These are phyloP conservation scores for Aurelia coerulea DNA, from an alignment of 30 jellyfish, hydroid and myxozoan species.

Conservation along the genomic window DNA sequence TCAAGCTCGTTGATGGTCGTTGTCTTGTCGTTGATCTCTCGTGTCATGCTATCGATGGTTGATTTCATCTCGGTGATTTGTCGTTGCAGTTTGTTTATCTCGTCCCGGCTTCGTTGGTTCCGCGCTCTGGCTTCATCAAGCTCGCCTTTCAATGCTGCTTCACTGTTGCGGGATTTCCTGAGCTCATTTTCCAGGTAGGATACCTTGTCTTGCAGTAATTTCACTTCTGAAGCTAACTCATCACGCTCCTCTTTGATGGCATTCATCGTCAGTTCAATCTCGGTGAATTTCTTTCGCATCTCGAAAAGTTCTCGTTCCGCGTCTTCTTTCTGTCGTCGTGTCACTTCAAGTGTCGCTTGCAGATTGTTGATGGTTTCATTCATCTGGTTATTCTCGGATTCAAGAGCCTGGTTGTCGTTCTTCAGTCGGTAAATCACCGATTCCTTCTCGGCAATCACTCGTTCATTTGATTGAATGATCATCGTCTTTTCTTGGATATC, in stretches of 20 bases:
- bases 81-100: constrained; percentile 67
- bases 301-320: constrained; percentile 87
- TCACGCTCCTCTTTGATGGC: constrained; percentile 89
- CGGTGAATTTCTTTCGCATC: constrained; percentile 84
- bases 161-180: constrained; percentile 77
- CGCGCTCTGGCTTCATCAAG: constrained; percentile 95
- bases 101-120: constrained; percentile 80
- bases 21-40: constrained; percentile 78
- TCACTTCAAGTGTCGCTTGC: constrained; percentile 88
- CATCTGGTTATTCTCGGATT: constrained; percentile 79
- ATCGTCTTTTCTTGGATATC: constrained; percentile 81
- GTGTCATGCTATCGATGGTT: constrained; percentile 70
- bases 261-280: constrained; percentile 70
- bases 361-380: constrained; percentile 69
- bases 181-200: constrained; percentile 71
- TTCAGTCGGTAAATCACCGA: constrained; percentile 69
- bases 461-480: constrained; percentile 67
- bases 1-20: constrained; percentile 63
- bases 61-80: constrained; percentile 74
- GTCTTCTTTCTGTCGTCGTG: constrained; percentile 88
- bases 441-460: constrained; percentile 66
- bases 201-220: constrained; percentile 68
- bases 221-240: constrained; percentile 69
- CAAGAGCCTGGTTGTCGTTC: constrained; percentile 73
- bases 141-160: constrained; percentile 89